Percentiles rank a stretch among this genome's conserved stretches.
Evolutionary conservation across 2,113 vertebrate genomes (phyloP).

Genomic region (Rhinolophus sinicus): DNA sequence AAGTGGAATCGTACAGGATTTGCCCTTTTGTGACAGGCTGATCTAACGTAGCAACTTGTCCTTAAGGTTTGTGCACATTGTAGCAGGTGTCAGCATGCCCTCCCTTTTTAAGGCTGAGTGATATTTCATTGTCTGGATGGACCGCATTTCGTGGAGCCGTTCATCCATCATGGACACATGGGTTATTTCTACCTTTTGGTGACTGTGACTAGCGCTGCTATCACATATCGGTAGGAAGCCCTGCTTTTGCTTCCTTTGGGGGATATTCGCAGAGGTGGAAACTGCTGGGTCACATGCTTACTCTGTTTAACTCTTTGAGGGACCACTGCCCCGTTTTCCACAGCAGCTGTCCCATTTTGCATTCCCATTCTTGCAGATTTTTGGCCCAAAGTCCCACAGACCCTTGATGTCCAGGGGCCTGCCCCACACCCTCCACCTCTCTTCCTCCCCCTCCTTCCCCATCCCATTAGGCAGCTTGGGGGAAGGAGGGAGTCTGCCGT

Average conservation of each 20-base stretch:
- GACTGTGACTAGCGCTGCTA: accelerated
- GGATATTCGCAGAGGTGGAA: accelerated
- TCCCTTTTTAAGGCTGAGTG: neutral
- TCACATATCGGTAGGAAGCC: accelerated
- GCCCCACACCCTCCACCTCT: no score
- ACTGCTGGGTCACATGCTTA: accelerated
- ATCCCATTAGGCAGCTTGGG: neutral
- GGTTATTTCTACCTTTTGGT: accelerated
- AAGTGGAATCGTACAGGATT: accelerated
- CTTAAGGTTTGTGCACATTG: neutral
- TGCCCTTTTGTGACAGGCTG: neutral
- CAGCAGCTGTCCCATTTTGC: accelerated
- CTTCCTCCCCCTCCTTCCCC: accelerated
- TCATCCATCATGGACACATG: accelerated
- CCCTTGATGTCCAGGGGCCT: neutral
- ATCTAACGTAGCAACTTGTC: accelerated
- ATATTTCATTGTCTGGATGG: accelerated
- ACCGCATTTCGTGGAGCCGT: accelerated
- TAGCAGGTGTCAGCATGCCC: accelerated
- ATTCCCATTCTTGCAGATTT: neutral
- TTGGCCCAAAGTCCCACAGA: neutral
- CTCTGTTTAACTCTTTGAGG: neutral
- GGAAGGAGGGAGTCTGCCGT: no score
- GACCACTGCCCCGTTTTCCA: accelerated
- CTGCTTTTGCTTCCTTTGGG: accelerated